Evolutionary conservation across 1,140 invertebrate genomes (phyloP), one percentile per base, ranked within the genome.

Genomic region (Heliconius melpomene): DNA sequence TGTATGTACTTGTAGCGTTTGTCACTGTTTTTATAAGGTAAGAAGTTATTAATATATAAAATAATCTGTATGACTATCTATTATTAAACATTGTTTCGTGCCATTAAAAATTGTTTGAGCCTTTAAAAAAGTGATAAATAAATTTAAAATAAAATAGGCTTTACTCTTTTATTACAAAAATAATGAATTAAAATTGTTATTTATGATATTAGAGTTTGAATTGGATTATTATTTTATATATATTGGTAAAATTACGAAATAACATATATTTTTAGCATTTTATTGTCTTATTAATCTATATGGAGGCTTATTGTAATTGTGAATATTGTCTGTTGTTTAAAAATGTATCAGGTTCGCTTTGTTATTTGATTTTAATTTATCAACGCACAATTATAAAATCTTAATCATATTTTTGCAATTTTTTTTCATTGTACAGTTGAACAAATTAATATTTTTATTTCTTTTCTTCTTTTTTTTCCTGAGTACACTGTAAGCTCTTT

Each of bases 1-100:
- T 79, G 54, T 79, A 66, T 66, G 60, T 66, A 66, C 13, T 50
- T 77, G 26, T 80, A 77, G 75, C 54, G 77, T 72, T 80, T 74
- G 70, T 80, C 79, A 74, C 70, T 80, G 79, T 77, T 80, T 81
- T 81, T 81, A 78, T 75, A 75, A 72, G 23, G 66, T 81, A 81
- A 81, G 80, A 54, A 72, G 40, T 75, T 75, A 74, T 73, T 77
- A 46, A 77, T 29, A 36, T 72, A 75, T 79, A 46, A 32, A 50
- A 81, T 81, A 78, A 78, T 60, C 29, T 78, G 60, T 81, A 81
- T 52, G 57, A 76, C 54, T 66, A 77, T 80, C 72, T n/a, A 32
- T 73, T 80, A 74, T 70, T 46, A 57, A 75, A 75, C 66, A 52
- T 77, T 74, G 38, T 78, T 77, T 78, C 78, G 80, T 81, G 80